Base-by-base conservation (phyloP, 2,113 vertebrate species). In the Phyllopteryx taeniolatus region DNA sequence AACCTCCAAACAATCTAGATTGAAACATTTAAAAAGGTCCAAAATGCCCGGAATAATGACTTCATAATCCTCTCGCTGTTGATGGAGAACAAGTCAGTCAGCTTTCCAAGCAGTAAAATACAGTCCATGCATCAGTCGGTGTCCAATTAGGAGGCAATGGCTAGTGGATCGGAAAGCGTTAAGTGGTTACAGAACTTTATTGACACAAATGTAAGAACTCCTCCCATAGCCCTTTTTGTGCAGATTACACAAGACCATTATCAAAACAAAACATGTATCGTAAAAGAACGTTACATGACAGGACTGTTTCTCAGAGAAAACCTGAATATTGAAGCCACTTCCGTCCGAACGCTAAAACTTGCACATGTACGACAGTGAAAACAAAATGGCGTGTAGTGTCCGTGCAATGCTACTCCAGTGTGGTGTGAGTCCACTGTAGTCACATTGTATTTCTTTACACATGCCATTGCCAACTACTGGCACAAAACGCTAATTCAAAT, bases 131-230 rank as follows among this genome's bases (percentile, higher is more conserved):
- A 69, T 31, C 44, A 46, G 71, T 27, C 64, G 44, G 67, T 56
- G 60, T 70, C 60, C 63, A 44, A 43, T 66, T 81, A 63, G 35
- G 53, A 49, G 64, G 66, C 19, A 66, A 59, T 59, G 72, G 42
- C 20, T 59, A 76, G 77, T 81, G 64, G 71, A 71, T 78, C n/a
- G 73, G 76, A 73, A 89, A 83, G 35, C 6, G 35, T 39, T 39
- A 3, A 39, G 35, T 1, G 27, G n/a, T 79, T 79, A 75, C 33
- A 43, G 69, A 86, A 73, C 66, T 69, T 72, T 17, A 35, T 49
- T 72, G 84, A 85, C 85, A 82, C 81, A 85, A 71, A 68, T 12
- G 72, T 74, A 79, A 81, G 82, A 83, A 77, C 74, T 56, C 72
- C 68, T 74, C 78, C 74, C 63, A 65, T 72, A 63, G 76, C 65